Evolutionary conservation across 2,888 invertebrate species (phyloP).

Genomic region (Nycteola revayana): DNA sequence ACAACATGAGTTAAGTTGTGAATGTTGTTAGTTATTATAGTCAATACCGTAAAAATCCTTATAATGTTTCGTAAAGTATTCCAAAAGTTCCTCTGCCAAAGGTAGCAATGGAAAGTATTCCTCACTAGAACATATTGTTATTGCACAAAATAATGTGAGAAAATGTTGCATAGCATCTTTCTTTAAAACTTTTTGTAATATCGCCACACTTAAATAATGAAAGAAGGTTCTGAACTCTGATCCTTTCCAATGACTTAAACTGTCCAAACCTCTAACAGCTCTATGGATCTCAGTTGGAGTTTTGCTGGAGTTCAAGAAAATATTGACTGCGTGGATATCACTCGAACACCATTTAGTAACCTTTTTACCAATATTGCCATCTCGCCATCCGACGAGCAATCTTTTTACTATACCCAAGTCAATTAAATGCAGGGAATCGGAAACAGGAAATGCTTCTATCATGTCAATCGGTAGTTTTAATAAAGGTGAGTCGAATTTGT

Average conservation of each 20-base stretch:
- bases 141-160: constrained; percentile 3
- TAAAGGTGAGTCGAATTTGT: constrained; percentile 28
- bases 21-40: no score
- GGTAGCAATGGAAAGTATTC: not conserved
- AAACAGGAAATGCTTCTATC: constrained; percentile 29
- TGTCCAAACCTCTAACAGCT: constrained; percentile 15
- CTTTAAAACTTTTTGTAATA: constrained; percentile 1
- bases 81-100: not conserved
- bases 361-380: constrained; percentile 2
- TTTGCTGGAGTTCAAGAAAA: no score
- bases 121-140: constrained; percentile 2
- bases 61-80: constrained; percentile 1
- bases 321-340: no score
- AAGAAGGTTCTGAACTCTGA: constrained; percentile 21
- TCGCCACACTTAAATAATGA: constrained; percentile 8
- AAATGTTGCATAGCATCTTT: constrained; percentile 1
- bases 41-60: no score
- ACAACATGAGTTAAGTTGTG: no score
- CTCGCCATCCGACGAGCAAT: constrained; percentile 1
- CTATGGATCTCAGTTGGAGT: constrained; percentile 26
- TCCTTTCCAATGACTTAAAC: constrained; percentile 18
- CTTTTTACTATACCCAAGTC: constrained; percentile 30
- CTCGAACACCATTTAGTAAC: not conserved
- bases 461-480: constrained; percentile 29
- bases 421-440: constrained; percentile 29